A percentile compares a stretch with the other conserved stretches of the same genome.
phyloP scores from a whole-genome alignment of 1,140 invertebrate species.

The Ephestia elutella region DNA sequence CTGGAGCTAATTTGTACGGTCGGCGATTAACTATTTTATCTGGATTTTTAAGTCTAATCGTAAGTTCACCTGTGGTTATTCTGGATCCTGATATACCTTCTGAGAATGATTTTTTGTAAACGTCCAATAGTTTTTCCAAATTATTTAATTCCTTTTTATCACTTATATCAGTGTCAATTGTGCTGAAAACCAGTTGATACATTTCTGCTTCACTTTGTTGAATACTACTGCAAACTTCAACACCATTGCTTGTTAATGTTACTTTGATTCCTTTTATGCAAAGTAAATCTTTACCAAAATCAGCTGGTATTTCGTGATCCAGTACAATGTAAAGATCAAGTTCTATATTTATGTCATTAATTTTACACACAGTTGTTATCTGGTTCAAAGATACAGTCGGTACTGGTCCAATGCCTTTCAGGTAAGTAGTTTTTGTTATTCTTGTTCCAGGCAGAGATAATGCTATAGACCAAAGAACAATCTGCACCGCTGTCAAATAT shows the following conservation, averaged over 20 bases:
- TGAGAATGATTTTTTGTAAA: conserved; percentile 19
- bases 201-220: background rate
- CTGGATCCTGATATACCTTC: conserved; percentile 13
- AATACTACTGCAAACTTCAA: conserved; percentile 3
- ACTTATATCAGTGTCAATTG: no score
- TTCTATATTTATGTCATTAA: no score
- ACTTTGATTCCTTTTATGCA: conserved; percentile 21
- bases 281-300: conserved; percentile 23
- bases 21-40: conserved; percentile 30
- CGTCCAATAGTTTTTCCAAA: conserved; percentile 8
- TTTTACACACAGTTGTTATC: conserved; percentile 14
- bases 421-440: no score
- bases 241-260: conserved; percentile 7
- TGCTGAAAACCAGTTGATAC: no score
- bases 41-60: conserved; percentile 21
- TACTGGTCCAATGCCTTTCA: no score
- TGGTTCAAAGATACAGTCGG: background rate
- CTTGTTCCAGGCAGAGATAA: conserved; percentile 20
- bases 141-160: background rate
- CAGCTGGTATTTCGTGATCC: conserved; percentile 12
- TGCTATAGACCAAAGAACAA: background rate
- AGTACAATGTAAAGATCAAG: no score
- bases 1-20: conserved; percentile 32
- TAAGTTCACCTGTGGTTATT: conserved; percentile 21
- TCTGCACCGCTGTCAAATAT: no score